Conservation (phyloP, 2,888 invertebrate genomes). For the Dasysyrphus tricinctus region DNA sequence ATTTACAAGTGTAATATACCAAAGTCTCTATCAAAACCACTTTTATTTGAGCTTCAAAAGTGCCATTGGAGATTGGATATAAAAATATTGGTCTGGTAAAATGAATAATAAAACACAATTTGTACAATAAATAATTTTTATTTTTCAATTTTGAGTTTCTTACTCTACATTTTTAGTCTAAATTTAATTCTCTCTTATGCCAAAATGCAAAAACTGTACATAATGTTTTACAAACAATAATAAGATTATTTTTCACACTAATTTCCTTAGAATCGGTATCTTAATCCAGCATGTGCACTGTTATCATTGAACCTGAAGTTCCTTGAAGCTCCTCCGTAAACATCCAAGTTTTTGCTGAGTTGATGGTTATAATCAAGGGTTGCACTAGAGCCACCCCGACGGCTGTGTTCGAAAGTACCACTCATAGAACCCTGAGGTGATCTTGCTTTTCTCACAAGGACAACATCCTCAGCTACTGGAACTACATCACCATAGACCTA, state of each 20-base stretch:
- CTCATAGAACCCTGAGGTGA: slow-evolving; percentile 15
- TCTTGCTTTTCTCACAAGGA: slow-evolving; percentile 34
- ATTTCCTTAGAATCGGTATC: slow-evolving; percentile 39
- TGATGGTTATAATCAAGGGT: slow-evolving; percentile 34
- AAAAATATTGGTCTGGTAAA: too few relatives aligned
- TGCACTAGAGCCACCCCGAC: slow-evolving; percentile 12
- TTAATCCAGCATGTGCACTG: slow-evolving; percentile 45
- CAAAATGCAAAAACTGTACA: too few relatives aligned
- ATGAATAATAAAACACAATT: too few relatives aligned
- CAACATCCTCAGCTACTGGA: slow-evolving; percentile 15
- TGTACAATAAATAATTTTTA: too few relatives aligned
- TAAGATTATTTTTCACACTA: neutral
- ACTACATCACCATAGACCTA: slow-evolving; percentile 21
- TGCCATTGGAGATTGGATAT: too few relatives aligned
- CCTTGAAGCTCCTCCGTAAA: slow-evolving; percentile 33
- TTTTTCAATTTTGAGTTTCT: too few relatives aligned
- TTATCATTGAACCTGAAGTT: slow-evolving; percentile 55
- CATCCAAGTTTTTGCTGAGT: slow-evolving; percentile 42
- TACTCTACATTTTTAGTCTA: too few relatives aligned
- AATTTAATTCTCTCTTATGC: too few relatives aligned
- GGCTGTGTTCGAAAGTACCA: slow-evolving; percentile 20
- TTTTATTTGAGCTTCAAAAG: too few relatives aligned
- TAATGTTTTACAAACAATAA: too few relatives aligned
- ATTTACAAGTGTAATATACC: too few relatives aligned
- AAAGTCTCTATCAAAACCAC: too few relatives aligned